Percentiles rank a stretch among this genome's conserved stretches.
Evolutionary conservation across 2,888 invertebrate species (phyloP).

Genomic region (Gonocerus acuteangulatus): DNA sequence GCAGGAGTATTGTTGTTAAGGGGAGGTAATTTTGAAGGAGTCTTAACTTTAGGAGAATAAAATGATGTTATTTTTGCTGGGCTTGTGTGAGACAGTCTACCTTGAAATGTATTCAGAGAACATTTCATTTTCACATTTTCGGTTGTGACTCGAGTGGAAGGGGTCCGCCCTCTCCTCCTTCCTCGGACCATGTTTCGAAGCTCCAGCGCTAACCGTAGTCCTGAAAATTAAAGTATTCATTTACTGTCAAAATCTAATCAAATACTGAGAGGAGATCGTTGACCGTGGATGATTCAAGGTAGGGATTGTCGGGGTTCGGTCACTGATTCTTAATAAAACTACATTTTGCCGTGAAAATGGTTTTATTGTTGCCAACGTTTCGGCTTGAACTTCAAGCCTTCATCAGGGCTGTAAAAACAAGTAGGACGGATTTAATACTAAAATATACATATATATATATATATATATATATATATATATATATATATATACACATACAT

Average conservation of each 20-base stretch:
- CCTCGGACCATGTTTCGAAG: conserved; percentile 24
- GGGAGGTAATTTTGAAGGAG: conserved; percentile 23
- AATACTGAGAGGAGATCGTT: neutral
- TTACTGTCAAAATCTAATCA: neutral
- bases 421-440: too few species aligned
- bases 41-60: conserved; percentile 26
- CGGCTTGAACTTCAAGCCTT: too few species aligned
- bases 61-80: conserved; percentile 37
- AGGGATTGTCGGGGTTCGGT: too few species aligned
- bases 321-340: too few species aligned
- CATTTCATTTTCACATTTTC: conserved; percentile 11
- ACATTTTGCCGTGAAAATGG: too few species aligned
- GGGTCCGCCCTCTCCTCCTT: conserved; percentile 26
- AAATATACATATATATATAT: too few species aligned
- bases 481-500: too few species aligned
- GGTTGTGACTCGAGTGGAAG: conserved; percentile 8
- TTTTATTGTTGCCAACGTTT: too few species aligned
- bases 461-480: too few species aligned
- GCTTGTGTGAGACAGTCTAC: conserved; percentile 40
- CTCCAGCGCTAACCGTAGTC: neutral
- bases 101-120: conserved; percentile 38
- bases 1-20: conserved; percentile 12
- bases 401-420: too few species aligned
- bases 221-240: neutral
- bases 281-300: too few species aligned